These are phyloP conservation scores for Tetramorium bicarinatum DNA, from an alignment of 2,888 invertebrate species.

Conservation along the genomic window DNA sequence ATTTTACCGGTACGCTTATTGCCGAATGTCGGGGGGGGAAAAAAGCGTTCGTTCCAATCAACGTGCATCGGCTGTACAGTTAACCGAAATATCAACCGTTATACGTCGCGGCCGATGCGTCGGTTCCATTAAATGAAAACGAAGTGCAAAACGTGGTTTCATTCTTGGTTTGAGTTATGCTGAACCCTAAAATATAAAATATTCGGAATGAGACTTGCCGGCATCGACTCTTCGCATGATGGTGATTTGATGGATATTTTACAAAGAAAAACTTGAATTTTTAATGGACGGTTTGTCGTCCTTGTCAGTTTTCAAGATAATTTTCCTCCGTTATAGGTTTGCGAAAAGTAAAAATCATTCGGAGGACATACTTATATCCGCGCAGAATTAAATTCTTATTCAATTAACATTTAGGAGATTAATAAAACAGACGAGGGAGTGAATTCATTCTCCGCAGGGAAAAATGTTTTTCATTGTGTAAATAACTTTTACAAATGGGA, in stretches of 20 bases:
- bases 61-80: constrained; percentile 57
- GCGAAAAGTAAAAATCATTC: background rate
- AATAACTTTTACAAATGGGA: background rate
- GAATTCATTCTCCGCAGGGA: background rate
- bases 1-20: constrained; percentile 62
- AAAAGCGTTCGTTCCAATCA: constrained; percentile 62
- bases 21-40: constrained; percentile 49
- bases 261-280: background rate
- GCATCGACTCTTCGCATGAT: background rate
- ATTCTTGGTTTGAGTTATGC: constrained; percentile 58
- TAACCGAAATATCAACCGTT: constrained; percentile 67
- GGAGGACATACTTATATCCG: background rate
- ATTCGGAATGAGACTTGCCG: constrained; percentile 21
- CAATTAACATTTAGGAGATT: background rate
- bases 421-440: background rate
- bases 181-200: constrained; percentile 46
- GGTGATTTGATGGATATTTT: background rate
- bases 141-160: constrained; percentile 68
- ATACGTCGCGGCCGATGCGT: constrained; percentile 48
- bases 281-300: background rate
- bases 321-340: background rate
- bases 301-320: constrained; percentile 8
- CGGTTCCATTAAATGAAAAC: constrained; percentile 68
- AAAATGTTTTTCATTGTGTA: background rate
- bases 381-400: constrained; percentile 28